Evolutionary conservation across 2,797 vertebrate species (phyloP).

Genomic region (Mareca penelope): DNA sequence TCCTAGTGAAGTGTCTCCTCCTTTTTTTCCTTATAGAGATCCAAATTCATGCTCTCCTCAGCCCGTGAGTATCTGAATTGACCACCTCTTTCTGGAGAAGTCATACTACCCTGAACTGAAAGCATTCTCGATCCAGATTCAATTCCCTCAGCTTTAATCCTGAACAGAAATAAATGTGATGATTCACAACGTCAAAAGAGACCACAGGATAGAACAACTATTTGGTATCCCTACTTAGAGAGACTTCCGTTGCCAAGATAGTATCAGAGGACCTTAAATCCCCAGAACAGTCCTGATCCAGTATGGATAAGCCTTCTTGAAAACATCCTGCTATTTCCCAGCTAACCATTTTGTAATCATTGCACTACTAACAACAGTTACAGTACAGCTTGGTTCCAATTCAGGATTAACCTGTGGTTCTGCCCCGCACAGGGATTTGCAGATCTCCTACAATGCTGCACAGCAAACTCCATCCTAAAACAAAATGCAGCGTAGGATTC

Average conservation of each 20-base stretch:
- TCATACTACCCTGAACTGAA: background rate
- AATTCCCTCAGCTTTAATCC: background rate
- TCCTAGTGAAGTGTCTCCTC: background rate
- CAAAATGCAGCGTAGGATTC: background rate
- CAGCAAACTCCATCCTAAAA: background rate
- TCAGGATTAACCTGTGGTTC: background rate
- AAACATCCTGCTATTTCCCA: background rate
- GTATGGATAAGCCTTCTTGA: background rate
- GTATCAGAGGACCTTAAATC: background rate
- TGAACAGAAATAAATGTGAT: background rate
- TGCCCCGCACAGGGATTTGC: background rate
- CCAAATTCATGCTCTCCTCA: background rate
- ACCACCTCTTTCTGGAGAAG: background rate
- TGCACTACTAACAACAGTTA: background rate
- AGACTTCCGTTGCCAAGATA: background rate
- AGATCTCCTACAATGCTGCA: background rate
- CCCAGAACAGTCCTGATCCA: background rate
- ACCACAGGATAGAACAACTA: background rate
- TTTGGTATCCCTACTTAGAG: background rate
- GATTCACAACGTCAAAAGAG: background rate
- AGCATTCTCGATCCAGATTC: background rate
- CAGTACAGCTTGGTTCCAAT: background rate
- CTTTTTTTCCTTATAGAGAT: background rate
- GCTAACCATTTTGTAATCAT: background rate
- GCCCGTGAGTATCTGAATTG: fast-evolving